Evolutionary conservation across 2,797 vertebrate species (phyloP).

Genomic region (Lindbergichthys nudifrons): DNA sequence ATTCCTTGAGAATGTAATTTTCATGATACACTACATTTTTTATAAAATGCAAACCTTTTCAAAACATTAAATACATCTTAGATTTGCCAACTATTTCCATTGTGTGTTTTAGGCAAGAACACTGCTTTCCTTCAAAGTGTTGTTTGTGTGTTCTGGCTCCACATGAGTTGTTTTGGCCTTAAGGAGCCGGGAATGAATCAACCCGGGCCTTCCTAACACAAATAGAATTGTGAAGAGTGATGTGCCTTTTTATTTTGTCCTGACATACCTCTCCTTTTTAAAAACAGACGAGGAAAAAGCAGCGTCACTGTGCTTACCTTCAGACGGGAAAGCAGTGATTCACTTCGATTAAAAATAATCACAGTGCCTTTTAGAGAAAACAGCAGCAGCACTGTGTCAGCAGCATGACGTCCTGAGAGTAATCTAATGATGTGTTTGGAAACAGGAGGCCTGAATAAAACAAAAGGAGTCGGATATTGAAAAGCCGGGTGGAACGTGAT

Average conservation of each 20-base stretch:
- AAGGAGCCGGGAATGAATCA: neutral
- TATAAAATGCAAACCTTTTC: neutral
- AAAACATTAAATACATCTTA: neutral
- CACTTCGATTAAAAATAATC: slow-evolving; percentile 62
- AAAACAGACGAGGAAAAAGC: slow-evolving; percentile 20
- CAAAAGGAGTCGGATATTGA: slow-evolving; percentile 42
- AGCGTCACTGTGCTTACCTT: slow-evolving; percentile 28
- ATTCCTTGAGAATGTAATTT: too few species aligned
- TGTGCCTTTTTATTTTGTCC: slow-evolving; percentile 20
- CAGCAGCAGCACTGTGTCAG: slow-evolving; percentile 50
- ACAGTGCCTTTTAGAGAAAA: slow-evolving; percentile 49
- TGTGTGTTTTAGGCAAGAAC: neutral
- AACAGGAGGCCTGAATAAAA: slow-evolving; percentile 37
- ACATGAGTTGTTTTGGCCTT: slow-evolving; percentile 12
- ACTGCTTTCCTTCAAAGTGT: neutral
- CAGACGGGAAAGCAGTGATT: slow-evolving; percentile 50
- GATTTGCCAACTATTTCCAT: neutral
- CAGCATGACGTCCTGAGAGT: slow-evolving; percentile 46
- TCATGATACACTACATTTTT: neutral
- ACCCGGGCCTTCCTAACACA: neutral
- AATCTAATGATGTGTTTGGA: slow-evolving; percentile 60
- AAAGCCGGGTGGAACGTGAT: slow-evolving; percentile 29
- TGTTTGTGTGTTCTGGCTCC: slow-evolving; percentile 5
- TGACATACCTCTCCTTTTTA: slow-evolving; percentile 23
- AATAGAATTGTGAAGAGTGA: neutral